A percentile compares a stretch with the other conserved stretches of the same genome.
Conservation (phyloP, 2,113 vertebrate species). For the Riparia riparia region DNA sequence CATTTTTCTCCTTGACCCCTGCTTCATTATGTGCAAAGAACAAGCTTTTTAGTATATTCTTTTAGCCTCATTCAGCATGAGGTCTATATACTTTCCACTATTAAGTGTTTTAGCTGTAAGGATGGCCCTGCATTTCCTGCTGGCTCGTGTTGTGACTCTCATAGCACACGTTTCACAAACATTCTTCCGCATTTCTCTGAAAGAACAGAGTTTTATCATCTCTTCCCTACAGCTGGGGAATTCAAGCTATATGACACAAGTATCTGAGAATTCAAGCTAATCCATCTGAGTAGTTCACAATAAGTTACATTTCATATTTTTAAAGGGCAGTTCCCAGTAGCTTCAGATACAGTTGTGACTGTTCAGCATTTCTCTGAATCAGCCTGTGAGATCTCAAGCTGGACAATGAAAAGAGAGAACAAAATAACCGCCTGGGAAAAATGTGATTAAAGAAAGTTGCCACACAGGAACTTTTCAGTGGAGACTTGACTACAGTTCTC, state of each 20-base stretch:
- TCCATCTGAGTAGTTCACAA: background rate
- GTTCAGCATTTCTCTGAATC: background rate
- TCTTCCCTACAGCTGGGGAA: background rate
- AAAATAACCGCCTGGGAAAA: background rate
- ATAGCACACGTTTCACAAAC: background rate
- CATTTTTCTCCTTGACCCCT: background rate
- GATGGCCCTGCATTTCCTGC: background rate
- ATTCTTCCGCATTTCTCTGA: background rate
- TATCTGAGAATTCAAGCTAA: background rate
- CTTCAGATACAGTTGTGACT: background rate
- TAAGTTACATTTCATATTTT: background rate
- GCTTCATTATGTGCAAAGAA: background rate
- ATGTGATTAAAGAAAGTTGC: background rate
- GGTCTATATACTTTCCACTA: background rate
- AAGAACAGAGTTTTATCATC: background rate
- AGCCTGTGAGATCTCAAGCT: background rate
- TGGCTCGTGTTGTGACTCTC: background rate
- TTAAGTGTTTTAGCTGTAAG: background rate
- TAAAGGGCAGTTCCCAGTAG: constrained; percentile 18
- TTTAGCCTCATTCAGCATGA: background rate
- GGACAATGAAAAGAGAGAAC: background rate
- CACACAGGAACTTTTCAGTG: background rate
- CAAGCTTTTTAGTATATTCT: background rate
- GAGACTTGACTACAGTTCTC: background rate
- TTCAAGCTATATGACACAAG: background rate